phyloP scores from a whole-genome alignment of 2,113 vertebrate genomes.

The Melanerpes formicivorus region DNA sequence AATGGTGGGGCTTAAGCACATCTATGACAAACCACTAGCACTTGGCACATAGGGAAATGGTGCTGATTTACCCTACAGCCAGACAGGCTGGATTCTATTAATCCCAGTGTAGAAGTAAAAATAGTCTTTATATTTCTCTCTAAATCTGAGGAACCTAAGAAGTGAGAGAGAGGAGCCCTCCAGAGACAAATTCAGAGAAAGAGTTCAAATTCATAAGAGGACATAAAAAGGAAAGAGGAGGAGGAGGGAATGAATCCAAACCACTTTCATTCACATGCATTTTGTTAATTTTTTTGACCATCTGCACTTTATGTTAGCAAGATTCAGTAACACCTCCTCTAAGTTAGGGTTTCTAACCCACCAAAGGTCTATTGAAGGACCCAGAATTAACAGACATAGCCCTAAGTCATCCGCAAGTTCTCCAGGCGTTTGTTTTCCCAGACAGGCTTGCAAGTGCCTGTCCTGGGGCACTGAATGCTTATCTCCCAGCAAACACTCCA shows the following conservation, averaged over 20 bases:
- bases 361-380: not conserved
- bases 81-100: constrained; percentile 44
- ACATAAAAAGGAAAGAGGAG: constrained; percentile 11
- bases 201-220: constrained; percentile 39
- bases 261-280: not conserved
- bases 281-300: not conserved
- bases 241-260: constrained; percentile 33
- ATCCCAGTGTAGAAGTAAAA: constrained; percentile 48
- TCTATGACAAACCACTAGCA: not conserved
- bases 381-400: not conserved
- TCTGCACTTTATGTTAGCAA: not conserved
- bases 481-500: not conserved
- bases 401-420: not conserved
- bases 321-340: not conserved
- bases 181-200: constrained; percentile 49
- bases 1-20: not conserved
- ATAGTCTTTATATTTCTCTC: constrained; percentile 38
- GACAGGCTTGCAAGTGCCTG: not conserved
- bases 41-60: constrained; percentile 38
- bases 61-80: constrained; percentile 53
- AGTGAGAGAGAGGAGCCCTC: constrained; percentile 31
- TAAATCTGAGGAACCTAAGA: constrained; percentile 29
- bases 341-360: not conserved
- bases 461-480: not conserved
- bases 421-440: not conserved